Evolutionary conservation across 2,797 vertebrate genomes (phyloP).

Genomic region (Pseudopleuronectes americanus): DNA sequence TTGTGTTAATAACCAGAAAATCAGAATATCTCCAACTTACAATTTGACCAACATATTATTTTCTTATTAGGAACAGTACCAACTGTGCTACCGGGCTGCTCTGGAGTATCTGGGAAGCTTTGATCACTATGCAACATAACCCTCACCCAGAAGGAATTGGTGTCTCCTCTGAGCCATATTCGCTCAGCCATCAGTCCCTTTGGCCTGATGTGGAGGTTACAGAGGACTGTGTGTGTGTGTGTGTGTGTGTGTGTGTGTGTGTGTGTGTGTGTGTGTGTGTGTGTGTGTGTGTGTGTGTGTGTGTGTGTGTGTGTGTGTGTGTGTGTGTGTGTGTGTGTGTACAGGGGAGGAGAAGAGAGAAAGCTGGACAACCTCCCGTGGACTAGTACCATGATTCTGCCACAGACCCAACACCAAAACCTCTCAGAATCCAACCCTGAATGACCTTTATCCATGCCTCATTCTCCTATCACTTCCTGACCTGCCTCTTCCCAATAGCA

Average conservation of each 20-base stretch:
- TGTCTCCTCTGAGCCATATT: conserved; percentile 88
- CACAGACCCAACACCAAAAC: conserved; percentile 50
- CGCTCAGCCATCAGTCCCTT: conserved; percentile 82
- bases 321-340: too few species aligned
- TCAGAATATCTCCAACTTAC: too few species aligned
- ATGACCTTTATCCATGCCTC: conserved; percentile 42
- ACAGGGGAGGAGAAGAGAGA: conserved; percentile 40
- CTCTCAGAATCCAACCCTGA: conserved; percentile 32
- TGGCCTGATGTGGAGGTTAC: conserved; percentile 72
- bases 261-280: too few species aligned
- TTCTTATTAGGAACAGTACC: conserved; percentile 95
- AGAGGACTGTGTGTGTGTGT: conserved; percentile 48
- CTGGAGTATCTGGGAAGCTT: conserved; percentile 99
- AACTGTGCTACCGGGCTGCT: conserved; percentile 95
- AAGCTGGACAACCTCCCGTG: conserved; percentile 19
- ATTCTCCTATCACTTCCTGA: conserved; percentile 44
- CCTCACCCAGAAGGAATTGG: conserved; percentile 68
- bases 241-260: too few species aligned
- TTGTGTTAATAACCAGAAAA: too few species aligned
- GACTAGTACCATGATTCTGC: conserved; percentile 57
- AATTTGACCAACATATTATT: background rate
- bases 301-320: too few species aligned
- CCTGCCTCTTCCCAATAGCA: conserved; percentile 55
- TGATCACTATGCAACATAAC: conserved; percentile 99
- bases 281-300: too few species aligned